Conservation (phyloP, 2,888 invertebrate species). For the Yponomeuta cagnagella region DNA sequence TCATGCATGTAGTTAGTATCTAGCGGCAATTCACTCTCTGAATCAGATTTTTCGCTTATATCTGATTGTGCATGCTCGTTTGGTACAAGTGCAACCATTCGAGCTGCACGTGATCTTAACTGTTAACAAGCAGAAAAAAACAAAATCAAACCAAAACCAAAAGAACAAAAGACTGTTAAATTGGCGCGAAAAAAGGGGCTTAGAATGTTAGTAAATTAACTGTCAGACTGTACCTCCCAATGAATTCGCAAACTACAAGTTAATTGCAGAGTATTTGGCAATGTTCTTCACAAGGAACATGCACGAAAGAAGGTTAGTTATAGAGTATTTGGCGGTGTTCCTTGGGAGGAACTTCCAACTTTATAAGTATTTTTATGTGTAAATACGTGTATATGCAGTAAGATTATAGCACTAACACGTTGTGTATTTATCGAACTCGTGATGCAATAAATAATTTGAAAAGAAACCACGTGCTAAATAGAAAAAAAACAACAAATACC, state of each 20-base stretch:
- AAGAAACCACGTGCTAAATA: too few species aligned
- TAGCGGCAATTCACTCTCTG: neutral
- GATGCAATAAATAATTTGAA: too few species aligned
- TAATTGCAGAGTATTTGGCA: neutral
- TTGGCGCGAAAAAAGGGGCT: neutral
- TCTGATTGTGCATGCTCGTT: conserved; percentile 4
- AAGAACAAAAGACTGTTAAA: neutral
- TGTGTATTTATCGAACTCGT: too few species aligned
- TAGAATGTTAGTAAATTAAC: neutral
- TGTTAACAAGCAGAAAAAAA: conserved; percentile 3
- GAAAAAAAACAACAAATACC: too few species aligned
- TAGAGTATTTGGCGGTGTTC: too few species aligned
- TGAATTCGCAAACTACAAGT: neutral
- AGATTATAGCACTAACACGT: too few species aligned
- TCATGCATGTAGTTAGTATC: neutral
- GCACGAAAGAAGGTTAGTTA: neutral
- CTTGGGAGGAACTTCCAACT: too few species aligned
- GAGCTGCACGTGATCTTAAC: neutral
- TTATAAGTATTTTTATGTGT: too few species aligned
- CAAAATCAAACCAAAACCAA: neutral
- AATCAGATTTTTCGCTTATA: neutral
- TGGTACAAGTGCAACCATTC: conserved; percentile 1
- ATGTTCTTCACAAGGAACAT: neutral
- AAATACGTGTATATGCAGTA: too few species aligned
- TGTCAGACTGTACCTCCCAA: neutral